Percentiles rank a stretch among this genome's conserved stretches.
These are phyloP conservation scores for Chromoteleia sp. DNA, from an alignment of 2,888 invertebrate species.

Conservation along the genomic window DNA sequence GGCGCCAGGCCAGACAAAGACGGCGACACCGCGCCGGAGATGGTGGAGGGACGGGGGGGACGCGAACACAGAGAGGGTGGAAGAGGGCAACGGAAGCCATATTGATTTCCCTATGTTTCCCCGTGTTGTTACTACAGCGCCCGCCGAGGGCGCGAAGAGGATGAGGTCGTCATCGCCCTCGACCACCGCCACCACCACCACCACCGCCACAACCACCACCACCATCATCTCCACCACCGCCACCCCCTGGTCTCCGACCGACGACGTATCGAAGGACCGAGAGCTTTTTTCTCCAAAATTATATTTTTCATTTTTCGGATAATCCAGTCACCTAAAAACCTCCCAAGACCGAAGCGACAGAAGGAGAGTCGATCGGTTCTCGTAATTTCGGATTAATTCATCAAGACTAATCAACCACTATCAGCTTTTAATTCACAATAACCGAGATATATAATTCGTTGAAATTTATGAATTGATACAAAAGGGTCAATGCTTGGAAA, in stretches of 20 bases:
- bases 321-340: conserved; percentile 65
- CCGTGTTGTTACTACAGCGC: conserved; percentile 85
- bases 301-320: conserved; percentile 66
- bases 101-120: conserved; percentile 85
- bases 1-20: conserved; percentile 61
- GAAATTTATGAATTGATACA: no score
- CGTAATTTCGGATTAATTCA: no score
- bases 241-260: conserved; percentile 72
- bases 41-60: conserved; percentile 65
- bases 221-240: conserved; percentile 69
- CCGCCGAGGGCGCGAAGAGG: conserved; percentile 81
- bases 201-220: conserved; percentile 70
- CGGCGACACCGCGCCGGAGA: conserved; percentile 62
- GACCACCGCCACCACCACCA: conserved; percentile 68
- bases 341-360: conserved; percentile 15
- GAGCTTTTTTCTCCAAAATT: conserved; percentile 70
- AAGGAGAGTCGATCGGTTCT: no score
- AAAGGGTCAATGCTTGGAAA: no score
- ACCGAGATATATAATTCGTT: no score
- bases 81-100: conserved; percentile 84
- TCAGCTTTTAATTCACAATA: no score
- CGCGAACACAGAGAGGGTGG: conserved; percentile 77
- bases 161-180: conserved; percentile 78
- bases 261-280: conserved; percentile 75
- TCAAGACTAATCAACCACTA: no score